Conservation (phyloP, 1,140 invertebrate species). For the Drosophila bipectinata region DNA sequence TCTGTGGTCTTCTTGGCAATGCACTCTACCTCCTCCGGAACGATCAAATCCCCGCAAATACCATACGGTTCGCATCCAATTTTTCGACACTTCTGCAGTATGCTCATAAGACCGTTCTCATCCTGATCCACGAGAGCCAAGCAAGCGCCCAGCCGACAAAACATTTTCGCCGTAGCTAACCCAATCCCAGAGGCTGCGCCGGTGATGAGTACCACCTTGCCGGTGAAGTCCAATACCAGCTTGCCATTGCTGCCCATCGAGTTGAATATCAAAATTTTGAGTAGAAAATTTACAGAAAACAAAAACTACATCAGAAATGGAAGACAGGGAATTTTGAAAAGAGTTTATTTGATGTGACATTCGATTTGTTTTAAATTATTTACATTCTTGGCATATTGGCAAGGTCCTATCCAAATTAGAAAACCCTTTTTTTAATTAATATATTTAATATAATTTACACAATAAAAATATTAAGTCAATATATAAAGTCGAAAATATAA, state of each 20-base stretch:
- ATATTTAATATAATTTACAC: no score
- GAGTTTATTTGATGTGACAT: background rate
- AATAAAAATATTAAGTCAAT: background rate
- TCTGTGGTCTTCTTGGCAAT: constrained; percentile 89
- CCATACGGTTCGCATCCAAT: constrained; percentile 19
- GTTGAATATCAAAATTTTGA: constrained; percentile 7
- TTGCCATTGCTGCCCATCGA: constrained; percentile 31
- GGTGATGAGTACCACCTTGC: constrained; percentile 89
- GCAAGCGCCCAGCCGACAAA: constrained; percentile 90
- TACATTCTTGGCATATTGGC: no score
- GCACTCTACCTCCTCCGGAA: constrained; percentile 85
- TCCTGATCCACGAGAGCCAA: constrained; percentile 91
- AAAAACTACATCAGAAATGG: background rate
- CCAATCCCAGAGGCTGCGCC: constrained; percentile 96
- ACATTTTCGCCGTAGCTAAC: constrained; percentile 90
- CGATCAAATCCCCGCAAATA: constrained; percentile 49
- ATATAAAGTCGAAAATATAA: background rate
- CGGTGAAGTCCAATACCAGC: constrained; percentile 84
- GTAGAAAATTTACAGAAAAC: background rate
- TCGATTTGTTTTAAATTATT: background rate
- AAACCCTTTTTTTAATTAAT: no score
- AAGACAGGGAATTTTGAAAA: background rate
- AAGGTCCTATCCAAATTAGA: no score
- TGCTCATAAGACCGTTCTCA: constrained; percentile 84
- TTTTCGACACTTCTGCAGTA: constrained; percentile 14